Base-by-base conservation (phyloP, 2,797 vertebrate genomes). In the Lates japonicus region DNA sequence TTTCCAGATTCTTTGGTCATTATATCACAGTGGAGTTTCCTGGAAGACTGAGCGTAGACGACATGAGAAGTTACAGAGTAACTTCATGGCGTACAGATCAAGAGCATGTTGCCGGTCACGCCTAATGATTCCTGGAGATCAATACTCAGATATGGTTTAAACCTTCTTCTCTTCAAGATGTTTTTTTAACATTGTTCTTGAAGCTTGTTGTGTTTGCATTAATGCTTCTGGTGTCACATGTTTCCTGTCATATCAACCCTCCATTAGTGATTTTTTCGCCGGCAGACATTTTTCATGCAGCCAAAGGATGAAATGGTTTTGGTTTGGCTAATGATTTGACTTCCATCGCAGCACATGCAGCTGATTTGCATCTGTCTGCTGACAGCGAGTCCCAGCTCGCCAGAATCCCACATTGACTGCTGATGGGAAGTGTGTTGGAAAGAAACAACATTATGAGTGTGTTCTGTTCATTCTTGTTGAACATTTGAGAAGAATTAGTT, bases 271-370 rank as follows among this genome's bases (percentile, higher is more conserved):
- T 8, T 3, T 2, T 2, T 3, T 60, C 44, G 61, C 42, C 4
- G 3, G 8, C 49, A 20, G 77, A 41, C 16, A 1, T 75, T 71
- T 35, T 68, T 55, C 46, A 11, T 67, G 83, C 75, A 14, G 74
- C 70, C n/a, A 17, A 59, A 39, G 65, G 73, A 70, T 65, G 55
- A 59, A 31, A 49, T 75, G 65, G 37, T 77, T 86, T 76, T 49
- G 73, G 42, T 92, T 91, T 90, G 87, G 87, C 82, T 81, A 79
- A 86, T 66, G 66, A 91, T 94, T 93, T 93, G 91, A 91, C 88
- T 91, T 78, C 71, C 80, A 80, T 83, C 81, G 79, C 74, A 83
- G 84, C 88, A 60, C 64, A 71, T 1, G 25, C 75, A 41, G 65
- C 4, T 59, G 71, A 91, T 93, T 93, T 94, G 92, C 92, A 91